Base-by-base conservation (phyloP, 2,888 invertebrate genomes). In the Acrocyrtus sp. region DNA sequence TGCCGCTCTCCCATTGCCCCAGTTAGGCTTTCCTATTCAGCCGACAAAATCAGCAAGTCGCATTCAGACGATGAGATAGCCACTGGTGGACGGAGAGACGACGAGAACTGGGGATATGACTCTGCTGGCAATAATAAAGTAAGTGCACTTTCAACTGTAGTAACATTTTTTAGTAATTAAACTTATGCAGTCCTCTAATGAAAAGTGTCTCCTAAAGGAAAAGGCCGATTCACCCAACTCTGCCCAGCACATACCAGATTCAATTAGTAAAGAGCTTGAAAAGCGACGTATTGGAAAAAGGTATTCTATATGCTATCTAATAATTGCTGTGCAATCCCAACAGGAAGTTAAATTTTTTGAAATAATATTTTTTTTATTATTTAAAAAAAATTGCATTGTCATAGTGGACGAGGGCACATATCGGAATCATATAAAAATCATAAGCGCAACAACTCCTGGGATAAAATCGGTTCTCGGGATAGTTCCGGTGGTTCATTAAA, bases 1-100 rank as follows among this genome's bases (percentile, higher is more conserved):
- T 89, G 92, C 79, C 89, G 94, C 76, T 93, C 93, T 1, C 94
- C 94, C 1, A 88, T 94, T 81, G 92, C 93, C 82, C 90, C 92
- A 43, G 91, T 92, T 19, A 87, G 92, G 53, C 89, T 93, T 17
- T 88, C 91, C 0, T 89, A 91, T 82, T 90, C 92, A 0, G 89
- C 90, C 0, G 87, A 86, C 76, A 80, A 84, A 78, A 74, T 85
- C 53, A 83, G 83, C 66, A 84, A 84, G 63, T 85, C 86, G 17
- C 79, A 80, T 29, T 77, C 79, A 10, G 81, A 80, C 56, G 78
- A 78, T 69, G 78, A 80, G 57, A 75, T 80, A 57, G 70, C 70
- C 41, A 69, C 57, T 26, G 70, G 73, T 2, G 45, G 45, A 27
- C 50, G 78, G 22, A 60, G 74, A 17, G 74, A 72, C 22, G 78